Conservation (phyloP, 2,888 invertebrate genomes). For the Himalopsyche japonica region DNA sequence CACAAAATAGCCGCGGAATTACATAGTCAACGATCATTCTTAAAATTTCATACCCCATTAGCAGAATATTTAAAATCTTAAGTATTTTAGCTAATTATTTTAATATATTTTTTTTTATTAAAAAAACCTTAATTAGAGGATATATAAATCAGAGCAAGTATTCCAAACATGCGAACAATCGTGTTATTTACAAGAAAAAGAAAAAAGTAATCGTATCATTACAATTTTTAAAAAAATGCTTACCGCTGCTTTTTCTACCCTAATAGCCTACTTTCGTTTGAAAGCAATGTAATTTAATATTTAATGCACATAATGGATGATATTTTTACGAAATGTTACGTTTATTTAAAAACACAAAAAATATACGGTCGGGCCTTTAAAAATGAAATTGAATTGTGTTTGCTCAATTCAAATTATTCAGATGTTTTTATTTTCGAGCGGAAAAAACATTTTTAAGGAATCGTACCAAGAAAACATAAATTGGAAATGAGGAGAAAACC, state of each 20-base stretch:
- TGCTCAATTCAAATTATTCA: not conserved
- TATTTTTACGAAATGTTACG: not conserved
- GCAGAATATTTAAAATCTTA: too few species aligned
- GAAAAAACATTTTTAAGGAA: not conserved
- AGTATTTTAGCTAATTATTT: too few species aligned
- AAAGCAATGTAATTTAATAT: not conserved
- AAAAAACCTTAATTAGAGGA: too few species aligned
- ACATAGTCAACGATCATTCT: too few species aligned
- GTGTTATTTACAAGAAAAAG: not conserved
- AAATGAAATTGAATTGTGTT: not conserved
- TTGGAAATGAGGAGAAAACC: not conserved
- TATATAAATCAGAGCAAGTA: too few species aligned
- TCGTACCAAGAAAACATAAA: not conserved
- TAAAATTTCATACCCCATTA: too few species aligned
- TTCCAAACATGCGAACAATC: not conserved
- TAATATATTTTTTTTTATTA: too few species aligned
- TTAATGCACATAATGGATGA: not conserved
- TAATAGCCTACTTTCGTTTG: not conserved
- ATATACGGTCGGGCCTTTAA: not conserved
- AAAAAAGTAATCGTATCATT: not conserved
- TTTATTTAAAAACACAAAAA: not conserved
- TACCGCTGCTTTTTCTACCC: not conserved
- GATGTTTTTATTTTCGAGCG: not conserved
- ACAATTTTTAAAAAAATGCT: not conserved
- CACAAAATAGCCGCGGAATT: too few species aligned